Evolutionary conservation across 2,888 invertebrate genomes (phyloP).

Genomic region (Eueremaeus valkanovi): DNA sequence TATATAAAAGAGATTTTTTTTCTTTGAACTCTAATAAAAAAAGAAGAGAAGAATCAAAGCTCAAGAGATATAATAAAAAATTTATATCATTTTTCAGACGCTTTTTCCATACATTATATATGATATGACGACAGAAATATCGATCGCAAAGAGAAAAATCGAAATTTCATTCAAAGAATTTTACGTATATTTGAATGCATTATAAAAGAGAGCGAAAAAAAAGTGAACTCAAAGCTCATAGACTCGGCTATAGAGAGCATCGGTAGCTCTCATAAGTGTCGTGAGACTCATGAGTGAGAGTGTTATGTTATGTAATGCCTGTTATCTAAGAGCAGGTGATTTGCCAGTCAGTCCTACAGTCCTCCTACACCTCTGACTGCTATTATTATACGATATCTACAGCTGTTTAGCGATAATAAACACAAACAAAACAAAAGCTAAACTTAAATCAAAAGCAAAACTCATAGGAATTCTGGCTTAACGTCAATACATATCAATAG

Average conservation of each 20-base stretch:
- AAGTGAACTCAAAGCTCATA: background rate
- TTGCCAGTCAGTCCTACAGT: background rate
- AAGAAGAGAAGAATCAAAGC: no score
- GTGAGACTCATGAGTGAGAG: slow-evolving; percentile 5
- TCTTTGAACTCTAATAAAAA: no score
- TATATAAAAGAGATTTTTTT: no score
- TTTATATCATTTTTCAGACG: no score
- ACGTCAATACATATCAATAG: background rate
- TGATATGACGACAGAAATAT: slow-evolving; percentile 7
- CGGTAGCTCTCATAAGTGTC: background rate
- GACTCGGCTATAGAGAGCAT: background rate
- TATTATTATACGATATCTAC: background rate
- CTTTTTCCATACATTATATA: no score
- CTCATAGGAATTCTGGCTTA: no score
- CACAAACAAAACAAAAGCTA: background rate
- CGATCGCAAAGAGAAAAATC: slow-evolving; percentile 19
- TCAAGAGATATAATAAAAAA: no score
- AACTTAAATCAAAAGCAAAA: background rate
- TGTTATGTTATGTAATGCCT: slow-evolving; percentile 20
- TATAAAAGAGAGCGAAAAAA: background rate
- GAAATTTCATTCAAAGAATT: background rate
- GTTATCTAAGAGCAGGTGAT: slow-evolving; percentile 24
- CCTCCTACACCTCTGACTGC: slow-evolving; percentile 18
- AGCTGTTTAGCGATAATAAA: slow-evolving; percentile 6
- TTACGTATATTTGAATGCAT: background rate